These are phyloP conservation scores for Acromyrmex echinatior DNA, from an alignment of 1,140 invertebrate genomes.

Conservation along the genomic window DNA sequence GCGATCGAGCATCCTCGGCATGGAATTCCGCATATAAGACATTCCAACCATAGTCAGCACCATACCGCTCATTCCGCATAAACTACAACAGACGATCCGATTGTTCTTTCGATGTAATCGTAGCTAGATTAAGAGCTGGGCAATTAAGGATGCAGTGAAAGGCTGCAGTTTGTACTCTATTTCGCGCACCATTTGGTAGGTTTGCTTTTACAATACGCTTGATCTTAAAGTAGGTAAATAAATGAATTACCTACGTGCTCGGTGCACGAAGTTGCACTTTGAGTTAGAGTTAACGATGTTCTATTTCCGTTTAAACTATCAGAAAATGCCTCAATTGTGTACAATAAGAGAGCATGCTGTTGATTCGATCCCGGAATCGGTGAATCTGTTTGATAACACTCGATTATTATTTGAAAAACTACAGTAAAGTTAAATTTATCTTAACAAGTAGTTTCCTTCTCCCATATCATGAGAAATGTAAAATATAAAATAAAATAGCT, in stretches of 20 bases:
- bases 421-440: not conserved
- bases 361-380: not conserved
- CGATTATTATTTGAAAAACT: not conserved
- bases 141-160: not conserved
- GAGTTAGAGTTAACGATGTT: not conserved
- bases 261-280: slow-evolving; percentile 16
- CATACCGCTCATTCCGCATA: slow-evolving; percentile 50
- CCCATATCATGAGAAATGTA: not conserved
- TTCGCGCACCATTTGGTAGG: slow-evolving; percentile 13
- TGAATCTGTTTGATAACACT: not conserved
- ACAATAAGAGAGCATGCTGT: not conserved
- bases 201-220: slow-evolving; percentile 33
- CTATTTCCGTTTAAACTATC: slow-evolving; percentile 13
- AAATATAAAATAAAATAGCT: not conserved
- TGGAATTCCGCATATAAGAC: slow-evolving; percentile 63
- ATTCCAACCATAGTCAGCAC: slow-evolving; percentile 50
- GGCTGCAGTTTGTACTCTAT: slow-evolving; percentile 9
- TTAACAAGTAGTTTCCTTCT: not conserved
- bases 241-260: slow-evolving; percentile 27
- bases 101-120: slow-evolving; percentile 38
- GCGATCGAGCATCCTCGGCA: slow-evolving; percentile 53
- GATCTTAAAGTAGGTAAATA: slow-evolving; percentile 31
- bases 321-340: not conserved
- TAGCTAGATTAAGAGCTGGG: slow-evolving; percentile 7
- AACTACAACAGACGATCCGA: slow-evolving; percentile 13